Base-by-base conservation (phyloP, 2,113 vertebrate species). In the Hymenochirus boettgeri region DNA sequence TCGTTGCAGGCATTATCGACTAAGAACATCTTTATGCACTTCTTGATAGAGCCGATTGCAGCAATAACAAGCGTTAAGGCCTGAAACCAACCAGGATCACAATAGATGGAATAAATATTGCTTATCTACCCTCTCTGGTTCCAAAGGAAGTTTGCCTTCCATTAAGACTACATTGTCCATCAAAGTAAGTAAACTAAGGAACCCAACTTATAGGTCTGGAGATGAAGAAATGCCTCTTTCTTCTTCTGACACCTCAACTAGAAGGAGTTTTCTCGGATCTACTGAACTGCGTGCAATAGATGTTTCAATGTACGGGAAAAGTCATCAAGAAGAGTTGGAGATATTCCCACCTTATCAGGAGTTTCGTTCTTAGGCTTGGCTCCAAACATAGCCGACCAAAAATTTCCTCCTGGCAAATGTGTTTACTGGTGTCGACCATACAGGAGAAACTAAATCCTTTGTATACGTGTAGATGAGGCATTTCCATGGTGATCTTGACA, bases 401-500 rank as follows among this genome's bases (percentile, higher is more conserved):
- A n/a, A n/a, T n/a, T n/a, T 1, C 5, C 15, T n/a, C 13, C 39
- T n/a, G 39, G 13, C 39, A 42, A 42, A 42, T 42, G 39, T n/a
- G 11, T 42, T 2, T n/a, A 2, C n/a, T 15, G 3, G 15, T 3
- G 2, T 42, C 12, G 1, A n/a, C 39, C n/a, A n/a, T n/a, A 42
- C 3, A n/a, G 21, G 18, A 22, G 19, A 11, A 48, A 19, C 46
- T 23, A 22, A 3, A 21, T 48, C 29, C 5, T 46, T 25, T 7
- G 4, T 27, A 63, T 0, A 48, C 53, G 52, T 47, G 70, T 61
- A 21, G 58, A 82, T 79, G 83, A 70, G 76, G 73, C 58, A 50
- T 69, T 83, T 92, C 88, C 90, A 93, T 94, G 91, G 89, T 83
- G 84, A 78, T 83, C 79, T 77, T 3, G 76, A 69, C 69, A 75